These are phyloP conservation scores for Litoditis marina DNA, from an alignment of 2,888 invertebrate genomes.

Conservation along the genomic window DNA sequence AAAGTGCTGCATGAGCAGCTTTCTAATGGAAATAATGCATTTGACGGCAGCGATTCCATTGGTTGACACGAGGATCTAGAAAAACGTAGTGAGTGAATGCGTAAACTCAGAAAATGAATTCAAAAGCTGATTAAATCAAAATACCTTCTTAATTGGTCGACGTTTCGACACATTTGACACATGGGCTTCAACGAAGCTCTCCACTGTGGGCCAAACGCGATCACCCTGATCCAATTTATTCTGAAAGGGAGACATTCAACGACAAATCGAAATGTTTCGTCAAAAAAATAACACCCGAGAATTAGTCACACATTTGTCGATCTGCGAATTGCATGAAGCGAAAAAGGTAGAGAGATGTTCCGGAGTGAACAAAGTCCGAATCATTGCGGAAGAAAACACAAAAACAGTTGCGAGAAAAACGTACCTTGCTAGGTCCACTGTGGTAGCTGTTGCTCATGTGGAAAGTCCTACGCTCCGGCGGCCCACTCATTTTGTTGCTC, in stretches of 20 bases:
- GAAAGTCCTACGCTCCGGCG: background rate
- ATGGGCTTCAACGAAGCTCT: conserved; percentile 46
- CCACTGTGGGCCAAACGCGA: conserved; percentile 28
- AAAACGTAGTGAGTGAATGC: background rate
- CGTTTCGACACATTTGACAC: conserved; percentile 43
- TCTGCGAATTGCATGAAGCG: too few species aligned
- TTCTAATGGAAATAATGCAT: conserved; percentile 56
- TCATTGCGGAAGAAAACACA: background rate
- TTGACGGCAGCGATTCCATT: conserved; percentile 61
- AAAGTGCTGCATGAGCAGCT: conserved; percentile 48
- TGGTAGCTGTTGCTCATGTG: conserved; percentile 10
- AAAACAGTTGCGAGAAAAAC: background rate
- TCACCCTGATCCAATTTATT: conserved; percentile 26
- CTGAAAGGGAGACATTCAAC: too few species aligned
- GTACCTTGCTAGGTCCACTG: background rate
- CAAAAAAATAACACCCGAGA: too few species aligned
- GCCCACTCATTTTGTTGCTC: conserved; percentile 6
- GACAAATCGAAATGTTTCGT: too few species aligned
- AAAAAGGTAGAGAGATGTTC: too few species aligned
- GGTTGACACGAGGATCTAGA: conserved; percentile 58
- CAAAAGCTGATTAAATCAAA: background rate
- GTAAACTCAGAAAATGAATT: background rate
- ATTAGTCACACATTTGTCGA: too few species aligned
- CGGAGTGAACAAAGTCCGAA: too few species aligned
- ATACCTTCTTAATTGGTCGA: conserved; percentile 48